These are phyloP conservation scores for Exephanes ischioxanthus DNA, from an alignment of 2,888 invertebrate species.

Conservation along the genomic window DNA sequence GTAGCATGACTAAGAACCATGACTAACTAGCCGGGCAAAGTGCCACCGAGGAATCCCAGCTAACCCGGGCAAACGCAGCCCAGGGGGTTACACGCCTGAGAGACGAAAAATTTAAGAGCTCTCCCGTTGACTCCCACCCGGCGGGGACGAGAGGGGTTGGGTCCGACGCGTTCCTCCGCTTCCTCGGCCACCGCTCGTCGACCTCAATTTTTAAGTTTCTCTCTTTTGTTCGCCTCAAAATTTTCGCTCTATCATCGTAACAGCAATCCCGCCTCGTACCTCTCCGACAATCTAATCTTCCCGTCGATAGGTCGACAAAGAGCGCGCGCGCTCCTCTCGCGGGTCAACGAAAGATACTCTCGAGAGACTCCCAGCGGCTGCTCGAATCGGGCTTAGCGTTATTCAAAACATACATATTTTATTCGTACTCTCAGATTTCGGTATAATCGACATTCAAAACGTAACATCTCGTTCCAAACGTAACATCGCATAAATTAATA, in stretches of 20 bases:
- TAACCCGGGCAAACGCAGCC: slow-evolving; percentile 70
- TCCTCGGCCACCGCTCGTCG: slow-evolving; percentile 23
- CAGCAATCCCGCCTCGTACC: not conserved
- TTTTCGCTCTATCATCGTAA: slow-evolving; percentile 35
- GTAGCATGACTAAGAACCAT: slow-evolving; percentile 81
- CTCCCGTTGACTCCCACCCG: slow-evolving; percentile 40
- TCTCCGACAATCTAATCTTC: not conserved
- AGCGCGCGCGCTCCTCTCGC: not conserved
- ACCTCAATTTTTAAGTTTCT: slow-evolving; percentile 13
- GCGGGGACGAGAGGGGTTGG: slow-evolving; percentile 19
- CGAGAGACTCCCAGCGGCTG: not conserved
- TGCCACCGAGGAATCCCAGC: slow-evolving; percentile 79
- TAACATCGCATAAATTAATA: slow-evolving; percentile 82
- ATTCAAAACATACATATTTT: slow-evolving; percentile 63
- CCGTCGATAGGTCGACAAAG: not conserved
- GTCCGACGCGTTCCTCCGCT: not conserved
- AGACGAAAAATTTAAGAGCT: slow-evolving; percentile 50
- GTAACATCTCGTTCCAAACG: slow-evolving; percentile 81
- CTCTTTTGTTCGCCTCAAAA: slow-evolving; percentile 13
- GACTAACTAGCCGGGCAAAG: slow-evolving; percentile 82
- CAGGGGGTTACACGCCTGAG: slow-evolving; percentile 56
- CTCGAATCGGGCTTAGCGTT: slow-evolving; percentile 21
- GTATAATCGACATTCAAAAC: slow-evolving; percentile 75
- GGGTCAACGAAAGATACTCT: not conserved
- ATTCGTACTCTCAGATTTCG: slow-evolving; percentile 58